Percentiles rank a stretch among this genome's conserved stretches.
These are phyloP conservation scores for Drosophila paramelanica DNA, from an alignment of 2,888 invertebrate species.

Conservation along the genomic window DNA sequence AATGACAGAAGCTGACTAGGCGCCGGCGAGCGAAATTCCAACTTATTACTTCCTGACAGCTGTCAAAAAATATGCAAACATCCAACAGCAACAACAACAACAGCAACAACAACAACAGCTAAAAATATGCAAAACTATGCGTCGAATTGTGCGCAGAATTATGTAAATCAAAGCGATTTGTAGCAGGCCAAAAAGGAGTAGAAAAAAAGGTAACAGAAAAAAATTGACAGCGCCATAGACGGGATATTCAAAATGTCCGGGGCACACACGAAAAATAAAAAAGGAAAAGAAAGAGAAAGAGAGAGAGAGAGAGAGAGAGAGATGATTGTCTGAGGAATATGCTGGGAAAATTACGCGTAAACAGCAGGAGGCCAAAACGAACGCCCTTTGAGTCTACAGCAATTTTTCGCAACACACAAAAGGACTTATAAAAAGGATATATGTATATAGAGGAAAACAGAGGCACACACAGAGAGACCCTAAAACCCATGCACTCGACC, in stretches of 20 bases:
- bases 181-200: conserved; percentile 66
- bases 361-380: conserved; percentile 66
- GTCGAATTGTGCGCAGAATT: conserved; percentile 75
- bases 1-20: conserved; percentile 70
- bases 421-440: conserved; percentile 24
- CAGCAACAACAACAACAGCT: conserved; percentile 34
- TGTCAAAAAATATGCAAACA: conserved; percentile 83
- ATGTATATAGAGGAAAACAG: conserved; percentile 11
- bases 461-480: conserved; percentile 26
- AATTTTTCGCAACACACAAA: conserved; percentile 51
- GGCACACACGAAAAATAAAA: conserved; percentile 20
- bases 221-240: conserved; percentile 60
- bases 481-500: conserved; percentile 52
- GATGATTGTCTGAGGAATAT: conserved; percentile 25
- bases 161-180: conserved; percentile 81
- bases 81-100: conserved; percentile 52
- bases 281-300: not conserved
- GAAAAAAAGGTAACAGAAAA: conserved; percentile 39
- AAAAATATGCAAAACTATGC: conserved; percentile 64
- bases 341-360: conserved; percentile 74
- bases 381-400: conserved; percentile 40
- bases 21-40: conserved; percentile 69
- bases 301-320: not conserved
- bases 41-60: conserved; percentile 84
- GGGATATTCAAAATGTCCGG: conserved; percentile 73